Percentiles rank a stretch among this genome's conserved stretches.
Conservation (phyloP, 2,113 vertebrate species). For the Caretta caretta region DNA sequence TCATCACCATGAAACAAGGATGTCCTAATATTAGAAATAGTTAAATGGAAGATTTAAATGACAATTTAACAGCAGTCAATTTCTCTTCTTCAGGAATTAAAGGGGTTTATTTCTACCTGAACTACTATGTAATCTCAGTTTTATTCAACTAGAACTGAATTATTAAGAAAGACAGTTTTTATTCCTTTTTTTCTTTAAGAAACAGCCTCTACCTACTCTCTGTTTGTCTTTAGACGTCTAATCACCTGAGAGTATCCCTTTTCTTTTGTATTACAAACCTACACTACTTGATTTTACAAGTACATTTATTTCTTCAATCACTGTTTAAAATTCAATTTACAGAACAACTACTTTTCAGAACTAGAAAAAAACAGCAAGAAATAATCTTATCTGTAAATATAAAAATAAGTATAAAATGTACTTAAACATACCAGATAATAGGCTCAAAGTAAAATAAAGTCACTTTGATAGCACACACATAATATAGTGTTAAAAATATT, state of each 20-base stretch:
- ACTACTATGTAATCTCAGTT: not conserved
- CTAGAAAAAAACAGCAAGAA: not conserved
- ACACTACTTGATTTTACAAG: not conserved
- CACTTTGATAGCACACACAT: not conserved
- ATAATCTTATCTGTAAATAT: not conserved
- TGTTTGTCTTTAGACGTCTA: not conserved
- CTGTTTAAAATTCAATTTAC: not conserved
- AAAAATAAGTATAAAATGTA: not conserved
- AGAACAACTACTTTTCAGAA: not conserved
- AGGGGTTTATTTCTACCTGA: not conserved
- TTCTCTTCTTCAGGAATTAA: not conserved
- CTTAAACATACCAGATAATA: not conserved
- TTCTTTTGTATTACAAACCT: not conserved
- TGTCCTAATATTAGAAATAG: not conserved
- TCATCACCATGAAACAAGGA: not conserved
- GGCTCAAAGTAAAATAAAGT: not conserved
- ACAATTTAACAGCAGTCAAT: not conserved
- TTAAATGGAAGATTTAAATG: conserved; percentile 1
- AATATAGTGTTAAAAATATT: not conserved
- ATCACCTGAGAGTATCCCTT: not conserved
- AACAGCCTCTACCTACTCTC: not conserved
- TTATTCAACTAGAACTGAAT: not conserved
- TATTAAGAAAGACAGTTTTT: not conserved
- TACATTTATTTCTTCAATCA: not conserved
- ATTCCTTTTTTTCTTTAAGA: not conserved